Evolutionary conservation across 2,888 invertebrate genomes (phyloP), one percentile per base, ranked within the genome.

Genomic region (Eumerus sabulonum): DNA sequence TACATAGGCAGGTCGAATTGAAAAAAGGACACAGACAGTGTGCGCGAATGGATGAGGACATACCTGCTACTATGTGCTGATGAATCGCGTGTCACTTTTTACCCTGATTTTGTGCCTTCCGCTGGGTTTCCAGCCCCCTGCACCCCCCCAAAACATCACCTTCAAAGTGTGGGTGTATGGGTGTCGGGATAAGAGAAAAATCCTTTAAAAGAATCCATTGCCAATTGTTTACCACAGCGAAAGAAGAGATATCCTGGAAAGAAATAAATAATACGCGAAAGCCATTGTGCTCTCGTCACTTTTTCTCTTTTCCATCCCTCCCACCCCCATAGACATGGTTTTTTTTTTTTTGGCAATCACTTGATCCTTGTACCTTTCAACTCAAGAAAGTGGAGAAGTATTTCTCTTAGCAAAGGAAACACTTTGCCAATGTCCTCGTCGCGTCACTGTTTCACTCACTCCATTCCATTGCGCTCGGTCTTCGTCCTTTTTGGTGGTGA

Each of bases 401-500:
- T 48, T 42, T 76, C 76, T 76, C 76, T 76, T 76, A 71, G 70
- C 53, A 64, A 70, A 57, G 63, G 64, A 68, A 68, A 54, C 63
- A 60, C 67, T 44, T 64, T 53, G 64, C 59, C 42, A 54, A 59
- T 48, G 62, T 77, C 63, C 72, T 64, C 3, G 2, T 27, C 27
- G 3, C 27, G 72, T 72, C 48, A 72, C 56, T 45, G 44, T 19
- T 64, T 60, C 11, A 38, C 47, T 17, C 7, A 7, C 50, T 44
- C 18, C 19, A 56, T 73, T 47, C 63, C 59, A 27, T 63, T 42
- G 44, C 59, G 57, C 57, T 68, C 57, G 77, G 77, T 27, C 27
- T 27, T 27, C 27, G 7, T 67, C 68, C 68, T 73, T 59, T 74
- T 74, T 70, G 68, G 68, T 79, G 79, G 79, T 79, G 79, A 79